Percentiles rank a stretch among this genome's conserved stretches.
Evolutionary conservation across 53 echinoderm and acorn worm genomes (phyloP).

Genomic region (Echinometra lucunter): DNA sequence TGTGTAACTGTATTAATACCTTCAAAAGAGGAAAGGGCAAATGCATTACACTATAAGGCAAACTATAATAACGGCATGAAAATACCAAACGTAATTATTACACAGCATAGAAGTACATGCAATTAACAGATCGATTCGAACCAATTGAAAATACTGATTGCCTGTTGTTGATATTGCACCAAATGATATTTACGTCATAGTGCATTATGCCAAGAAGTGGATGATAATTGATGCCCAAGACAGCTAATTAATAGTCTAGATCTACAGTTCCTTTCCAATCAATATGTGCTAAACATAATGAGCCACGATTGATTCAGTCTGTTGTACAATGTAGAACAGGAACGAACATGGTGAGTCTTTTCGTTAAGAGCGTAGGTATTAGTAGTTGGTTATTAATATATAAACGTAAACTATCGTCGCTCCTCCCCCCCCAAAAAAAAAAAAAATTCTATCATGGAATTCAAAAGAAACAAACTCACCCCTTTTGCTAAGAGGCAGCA

Average conservation of each 20-base stretch:
- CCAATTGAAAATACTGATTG: neutral
- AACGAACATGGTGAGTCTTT: too few species aligned
- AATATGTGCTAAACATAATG: neutral
- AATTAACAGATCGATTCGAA: neutral
- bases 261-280: neutral
- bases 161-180: neutral
- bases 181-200: slow-evolving; percentile 28
- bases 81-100: neutral
- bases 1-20: too few species aligned
- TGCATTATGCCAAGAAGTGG: neutral
- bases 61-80: too few species aligned
- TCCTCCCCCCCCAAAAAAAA: neutral
- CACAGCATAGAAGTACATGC: neutral
- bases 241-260: neutral
- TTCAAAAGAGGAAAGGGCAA: too few species aligned
- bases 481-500: neutral
- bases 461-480: neutral
- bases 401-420: neutral
- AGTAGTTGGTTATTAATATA: too few species aligned
- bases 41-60: too few species aligned
- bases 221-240: neutral
- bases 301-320: neutral
- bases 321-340: neutral
- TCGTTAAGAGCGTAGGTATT: too few species aligned
- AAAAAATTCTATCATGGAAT: neutral